These are phyloP conservation scores for Eulemur mongoz DNA, from an alignment of 2,797 vertebrate species.

Conservation along the genomic window DNA sequence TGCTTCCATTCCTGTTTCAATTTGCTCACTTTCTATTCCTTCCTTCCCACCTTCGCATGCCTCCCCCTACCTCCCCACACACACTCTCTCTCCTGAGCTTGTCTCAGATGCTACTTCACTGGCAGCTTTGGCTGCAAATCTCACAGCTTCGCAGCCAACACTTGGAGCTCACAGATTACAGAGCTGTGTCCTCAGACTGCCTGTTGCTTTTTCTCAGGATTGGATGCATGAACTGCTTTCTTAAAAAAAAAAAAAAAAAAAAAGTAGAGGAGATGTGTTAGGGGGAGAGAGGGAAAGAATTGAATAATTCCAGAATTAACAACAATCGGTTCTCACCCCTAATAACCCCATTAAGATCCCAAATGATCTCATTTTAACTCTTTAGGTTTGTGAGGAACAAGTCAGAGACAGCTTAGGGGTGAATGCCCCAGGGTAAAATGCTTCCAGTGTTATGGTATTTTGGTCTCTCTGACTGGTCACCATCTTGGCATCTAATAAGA, in stretches of 20 bases:
- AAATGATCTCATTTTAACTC: background rate
- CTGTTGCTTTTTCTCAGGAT: slow-evolving; percentile 26
- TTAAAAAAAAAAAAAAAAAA: background rate
- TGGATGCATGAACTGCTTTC: background rate
- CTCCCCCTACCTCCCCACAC: slow-evolving; percentile 60
- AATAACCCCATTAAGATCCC: background rate
- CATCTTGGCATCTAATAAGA: background rate
- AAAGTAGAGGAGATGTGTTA: background rate
- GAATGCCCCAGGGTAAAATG: background rate
- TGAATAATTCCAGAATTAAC: background rate
- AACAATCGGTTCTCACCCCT: background rate
- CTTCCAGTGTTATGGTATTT: background rate
- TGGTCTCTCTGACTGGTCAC: background rate
- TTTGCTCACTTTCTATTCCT: slow-evolving; percentile 43
- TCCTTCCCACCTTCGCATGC: background rate
- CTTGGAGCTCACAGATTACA: slow-evolving; percentile 51
- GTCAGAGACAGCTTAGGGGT: background rate
- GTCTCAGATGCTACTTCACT: slow-evolving; percentile 65
- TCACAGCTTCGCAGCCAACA: slow-evolving; percentile 61
- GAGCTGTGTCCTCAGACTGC: slow-evolving; percentile 20
- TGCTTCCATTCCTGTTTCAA: slow-evolving; percentile 25
- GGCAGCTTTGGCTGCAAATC: slow-evolving; percentile 68
- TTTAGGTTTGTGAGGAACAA: background rate
- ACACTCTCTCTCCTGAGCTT: slow-evolving; percentile 60
- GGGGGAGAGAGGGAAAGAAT: background rate